Conservation (phyloP, 2,797 vertebrate genomes). For the Ctenochaetus hawaiiensis region DNA sequence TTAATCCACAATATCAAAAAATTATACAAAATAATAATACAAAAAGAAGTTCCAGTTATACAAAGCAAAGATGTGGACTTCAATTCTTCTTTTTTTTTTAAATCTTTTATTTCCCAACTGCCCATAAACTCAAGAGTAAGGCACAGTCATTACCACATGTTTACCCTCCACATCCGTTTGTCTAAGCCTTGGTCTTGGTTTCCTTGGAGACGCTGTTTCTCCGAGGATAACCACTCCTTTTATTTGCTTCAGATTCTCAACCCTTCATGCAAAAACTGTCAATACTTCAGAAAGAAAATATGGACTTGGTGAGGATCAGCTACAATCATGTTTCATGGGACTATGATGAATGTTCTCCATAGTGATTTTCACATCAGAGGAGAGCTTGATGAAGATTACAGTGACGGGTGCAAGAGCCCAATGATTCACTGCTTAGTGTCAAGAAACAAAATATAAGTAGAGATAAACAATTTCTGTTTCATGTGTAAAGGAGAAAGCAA, state of each 20-base stretch:
- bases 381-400: slow-evolving; percentile 3
- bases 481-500: slow-evolving; percentile 11
- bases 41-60: slow-evolving; percentile 86
- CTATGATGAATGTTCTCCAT: slow-evolving; percentile 29
- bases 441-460: background rate
- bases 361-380: slow-evolving; percentile 20
- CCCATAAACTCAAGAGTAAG: slow-evolving; percentile 81
- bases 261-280: slow-evolving; percentile 36
- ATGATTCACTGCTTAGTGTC: background rate
- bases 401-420: slow-evolving; percentile 18
- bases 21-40: slow-evolving; percentile 86
- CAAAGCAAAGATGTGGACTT: slow-evolving; percentile 89
- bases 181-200: slow-evolving; percentile 53
- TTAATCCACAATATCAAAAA: slow-evolving; percentile 87
- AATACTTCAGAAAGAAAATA: slow-evolving; percentile 24
- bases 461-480: background rate
- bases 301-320: slow-evolving; percentile 14
- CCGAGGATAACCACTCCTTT: slow-evolving; percentile 44
- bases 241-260: slow-evolving; percentile 51
- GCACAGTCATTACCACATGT: slow-evolving; percentile 87
- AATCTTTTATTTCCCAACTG: slow-evolving; percentile 73
- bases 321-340: slow-evolving; percentile 37
- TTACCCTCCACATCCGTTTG: slow-evolving; percentile 71
- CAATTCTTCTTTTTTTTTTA: slow-evolving; percentile 77
- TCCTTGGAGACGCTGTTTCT: slow-evolving; percentile 51